Conservation (phyloP, 2,797 vertebrate species). For the Pipistrellus kuhlii region DNA sequence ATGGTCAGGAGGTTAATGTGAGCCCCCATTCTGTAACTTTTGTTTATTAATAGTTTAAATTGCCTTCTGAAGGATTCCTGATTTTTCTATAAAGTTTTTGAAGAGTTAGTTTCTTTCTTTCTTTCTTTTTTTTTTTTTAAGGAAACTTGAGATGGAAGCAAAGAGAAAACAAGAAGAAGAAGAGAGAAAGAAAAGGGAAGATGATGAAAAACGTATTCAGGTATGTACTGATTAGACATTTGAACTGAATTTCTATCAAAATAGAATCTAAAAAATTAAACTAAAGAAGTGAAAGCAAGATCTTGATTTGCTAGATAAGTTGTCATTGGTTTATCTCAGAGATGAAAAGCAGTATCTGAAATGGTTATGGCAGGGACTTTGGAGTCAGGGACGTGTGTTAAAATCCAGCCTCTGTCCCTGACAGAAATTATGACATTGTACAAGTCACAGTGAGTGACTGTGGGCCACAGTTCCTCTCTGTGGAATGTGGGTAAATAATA, state of each 20-base stretch:
- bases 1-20: background rate
- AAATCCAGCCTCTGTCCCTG: background rate
- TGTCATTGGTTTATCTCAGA: background rate
- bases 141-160: conserved; percentile 97
- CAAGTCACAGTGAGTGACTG: background rate
- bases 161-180: conserved; percentile 98
- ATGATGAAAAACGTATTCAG: conserved; percentile 95
- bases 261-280: background rate
- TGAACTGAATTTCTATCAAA: background rate
- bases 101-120: background rate
- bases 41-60: conserved; percentile 46
- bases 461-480: background rate
- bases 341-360: background rate
- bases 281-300: background rate
- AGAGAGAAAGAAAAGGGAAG: conserved; percentile 95
- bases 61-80: background rate
- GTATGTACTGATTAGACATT: conserved; percentile 72
- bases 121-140: conserved; percentile 79
- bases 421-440: background rate
- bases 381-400: background rate
- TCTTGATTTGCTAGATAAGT: background rate
- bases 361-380: background rate
- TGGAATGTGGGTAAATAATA: background rate
- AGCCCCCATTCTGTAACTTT: background rate
- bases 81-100: conserved; percentile 38